Evolutionary conservation across 1,140 invertebrate genomes (phyloP).

Genomic region (Nymphalis io): DNA sequence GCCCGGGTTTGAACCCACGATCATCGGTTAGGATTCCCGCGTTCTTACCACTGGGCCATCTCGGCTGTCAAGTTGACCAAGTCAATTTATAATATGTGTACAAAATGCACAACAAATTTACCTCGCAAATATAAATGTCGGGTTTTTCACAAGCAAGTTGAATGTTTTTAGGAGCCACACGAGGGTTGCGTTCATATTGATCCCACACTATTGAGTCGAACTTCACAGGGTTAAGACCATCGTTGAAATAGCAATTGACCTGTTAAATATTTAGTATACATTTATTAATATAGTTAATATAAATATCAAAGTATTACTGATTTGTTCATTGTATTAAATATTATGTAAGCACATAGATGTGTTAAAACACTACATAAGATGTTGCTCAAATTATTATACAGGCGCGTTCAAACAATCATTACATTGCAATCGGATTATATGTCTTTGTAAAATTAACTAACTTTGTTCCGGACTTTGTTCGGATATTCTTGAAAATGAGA

Average conservation of each 20-base stretch:
- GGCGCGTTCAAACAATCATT: background rate
- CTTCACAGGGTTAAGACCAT: constrained; percentile 49
- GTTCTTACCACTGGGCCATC: no score
- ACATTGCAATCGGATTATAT: no score
- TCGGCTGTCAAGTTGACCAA: no score
- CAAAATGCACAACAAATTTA: constrained; percentile 22
- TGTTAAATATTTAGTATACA: constrained; percentile 29
- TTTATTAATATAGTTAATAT: no score
- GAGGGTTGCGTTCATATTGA: constrained; percentile 50
- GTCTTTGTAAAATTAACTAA: background rate
- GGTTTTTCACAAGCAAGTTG: constrained; percentile 52
- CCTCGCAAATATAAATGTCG: constrained; percentile 69
- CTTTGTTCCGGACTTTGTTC: no score
- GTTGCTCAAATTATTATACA: background rate
- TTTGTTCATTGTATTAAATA: no score
- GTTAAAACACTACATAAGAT: background rate
- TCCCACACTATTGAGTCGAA: constrained; percentile 54
- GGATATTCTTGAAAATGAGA: no score
- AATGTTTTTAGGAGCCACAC: constrained; percentile 46
- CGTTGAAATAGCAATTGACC: constrained; percentile 46
- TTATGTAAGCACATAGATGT: no score
- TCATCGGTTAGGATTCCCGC: no score
- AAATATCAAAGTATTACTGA: no score
- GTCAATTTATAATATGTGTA: no score
- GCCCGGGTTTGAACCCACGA: no score